phyloP scores from a whole-genome alignment of 2,797 vertebrate species.

The Echeneis naucrates region DNA sequence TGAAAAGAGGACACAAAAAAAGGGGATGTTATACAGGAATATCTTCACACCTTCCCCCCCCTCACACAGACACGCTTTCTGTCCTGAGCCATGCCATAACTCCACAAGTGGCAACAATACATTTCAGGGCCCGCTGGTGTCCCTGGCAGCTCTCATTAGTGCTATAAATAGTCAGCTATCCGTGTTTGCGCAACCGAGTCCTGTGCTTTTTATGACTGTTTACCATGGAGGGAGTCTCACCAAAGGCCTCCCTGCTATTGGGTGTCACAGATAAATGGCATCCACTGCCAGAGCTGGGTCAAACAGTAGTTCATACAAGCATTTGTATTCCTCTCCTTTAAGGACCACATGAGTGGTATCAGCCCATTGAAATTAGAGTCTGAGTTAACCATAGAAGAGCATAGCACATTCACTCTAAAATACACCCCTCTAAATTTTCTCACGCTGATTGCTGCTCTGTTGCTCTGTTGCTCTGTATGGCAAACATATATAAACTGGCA shows the following conservation, averaged over 20 bases:
- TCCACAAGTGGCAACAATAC: conserved; percentile 65
- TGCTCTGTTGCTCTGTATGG: not conserved
- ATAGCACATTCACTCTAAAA: conserved; percentile 22
- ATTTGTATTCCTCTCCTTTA: conserved; percentile 27
- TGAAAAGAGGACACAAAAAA: not conserved
- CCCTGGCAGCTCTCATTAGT: conserved; percentile 74
- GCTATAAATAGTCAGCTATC: conserved; percentile 85
- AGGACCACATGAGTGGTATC: not conserved
- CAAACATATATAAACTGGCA: conserved; percentile 27
- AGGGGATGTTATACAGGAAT: conserved; percentile 18
- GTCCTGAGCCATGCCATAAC: conserved; percentile 48
- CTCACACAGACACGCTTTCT: conserved; percentile 34
- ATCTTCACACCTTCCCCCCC: conserved; percentile 36
- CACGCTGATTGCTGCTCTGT: conserved; percentile 38
- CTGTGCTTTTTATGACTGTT: conserved; percentile 80
- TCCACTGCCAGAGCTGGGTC: conserved; percentile 30
- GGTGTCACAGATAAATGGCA: conserved; percentile 65
- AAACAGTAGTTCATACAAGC: conserved; percentile 45
- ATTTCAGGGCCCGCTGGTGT: conserved; percentile 67
- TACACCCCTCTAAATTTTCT: conserved; percentile 30
- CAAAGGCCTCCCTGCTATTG: conserved; percentile 36
- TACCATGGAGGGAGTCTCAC: conserved; percentile 69
- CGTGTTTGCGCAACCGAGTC: conserved; percentile 82
- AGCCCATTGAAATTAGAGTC: conserved; percentile 42
- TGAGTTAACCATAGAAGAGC: conserved; percentile 2